Evolutionary conservation across 1,140 invertebrate genomes (phyloP), one percentile per base, ranked within the genome.

Genomic region (Parapsyche elsis): DNA sequence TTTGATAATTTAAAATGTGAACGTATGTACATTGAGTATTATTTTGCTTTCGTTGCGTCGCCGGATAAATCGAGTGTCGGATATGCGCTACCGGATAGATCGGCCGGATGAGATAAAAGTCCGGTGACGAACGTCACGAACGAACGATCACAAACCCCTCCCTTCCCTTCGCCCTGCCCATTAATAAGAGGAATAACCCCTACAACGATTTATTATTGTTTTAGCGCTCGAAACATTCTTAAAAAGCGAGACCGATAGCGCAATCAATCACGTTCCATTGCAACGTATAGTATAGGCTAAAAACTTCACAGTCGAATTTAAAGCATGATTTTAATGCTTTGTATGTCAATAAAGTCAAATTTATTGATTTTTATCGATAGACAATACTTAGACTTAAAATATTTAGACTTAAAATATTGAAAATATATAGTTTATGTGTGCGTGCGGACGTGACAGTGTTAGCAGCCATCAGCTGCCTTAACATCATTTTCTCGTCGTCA

Each of bases 401-500:
- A 1, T 38, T 38, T 38, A 38, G 30, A 38, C 1, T 1, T 38
- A 38, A 7, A 38, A 7, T 38, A 38, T 38, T 38, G 7, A 38
- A 38, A 38, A 38, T n/a, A n/a, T n/a, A 38, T 38, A 38, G 30
- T 4, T 38, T 38, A 1, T 4, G 30, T 38, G 30, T 4, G 30
- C 30, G 30, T 38, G 30, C 30, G 30, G 30, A 38, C 30, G 30
- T 38, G 30, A 38, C 30, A 38, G 30, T 38, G 30, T 61, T 61
- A 16, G 57, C 10, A 61, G 57, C 57, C 57, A 44, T 74, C 71
- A 44, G 45, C 23, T 19, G 74, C 53, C 49, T 59, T 76, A 61
- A 46, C 74, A 49, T 26, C 45, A 38, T 45, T 23, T 74, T 24
- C 74, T 61, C 45, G 74, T 38, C 30, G 30, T 76, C 46, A 74